Percentiles rank a stretch among this genome's conserved stretches.
phyloP scores from a whole-genome alignment of 1,140 invertebrate genomes.

The Diorhabda sublineata region DNA sequence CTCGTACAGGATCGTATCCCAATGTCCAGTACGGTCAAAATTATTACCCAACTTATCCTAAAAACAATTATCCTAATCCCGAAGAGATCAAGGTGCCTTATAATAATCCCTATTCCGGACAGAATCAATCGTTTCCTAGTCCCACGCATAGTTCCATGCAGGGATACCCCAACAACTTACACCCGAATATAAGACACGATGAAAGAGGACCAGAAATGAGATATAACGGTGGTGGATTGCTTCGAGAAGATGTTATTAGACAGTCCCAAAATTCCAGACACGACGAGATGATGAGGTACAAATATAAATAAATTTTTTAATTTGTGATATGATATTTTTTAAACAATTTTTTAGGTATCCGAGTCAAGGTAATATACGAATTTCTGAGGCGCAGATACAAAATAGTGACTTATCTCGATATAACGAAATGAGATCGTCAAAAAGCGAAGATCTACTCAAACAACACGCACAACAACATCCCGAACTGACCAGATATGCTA shows the following conservation, averaged over 20 bases:
- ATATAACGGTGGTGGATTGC: slow-evolving; percentile 27
- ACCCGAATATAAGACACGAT: slow-evolving; percentile 30
- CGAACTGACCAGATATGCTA: slow-evolving; percentile 44
- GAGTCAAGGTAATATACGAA: slow-evolving; percentile 38
- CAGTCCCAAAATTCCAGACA: slow-evolving; percentile 35
- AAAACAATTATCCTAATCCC: slow-evolving; percentile 26
- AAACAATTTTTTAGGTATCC: slow-evolving; percentile 25
- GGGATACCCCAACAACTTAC: slow-evolving; percentile 30
- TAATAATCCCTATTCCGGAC: slow-evolving; percentile 15
- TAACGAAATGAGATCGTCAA: slow-evolving; percentile 41
- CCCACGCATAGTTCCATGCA: slow-evolving; percentile 27
- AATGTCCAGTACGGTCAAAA: slow-evolving; percentile 32
- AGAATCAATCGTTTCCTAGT: slow-evolving; percentile 32
- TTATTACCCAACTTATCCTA: slow-evolving; percentile 19
- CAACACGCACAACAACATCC: slow-evolving; percentile 34
- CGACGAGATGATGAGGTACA: slow-evolving; percentile 39
- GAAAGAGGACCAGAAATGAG: slow-evolving; percentile 23
- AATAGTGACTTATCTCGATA: slow-evolving; percentile 28
- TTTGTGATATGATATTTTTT: no score
- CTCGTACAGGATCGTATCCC: slow-evolving; percentile 37
- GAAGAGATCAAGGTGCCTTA: slow-evolving; percentile 21
- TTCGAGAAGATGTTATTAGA: slow-evolving; percentile 35
- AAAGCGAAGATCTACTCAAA: slow-evolving; percentile 42
- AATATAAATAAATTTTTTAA: no score
- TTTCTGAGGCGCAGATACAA: slow-evolving; percentile 37